These are phyloP conservation scores for Columba janthina DNA, from an alignment of 2,113 vertebrate genomes.

Conservation along the genomic window DNA sequence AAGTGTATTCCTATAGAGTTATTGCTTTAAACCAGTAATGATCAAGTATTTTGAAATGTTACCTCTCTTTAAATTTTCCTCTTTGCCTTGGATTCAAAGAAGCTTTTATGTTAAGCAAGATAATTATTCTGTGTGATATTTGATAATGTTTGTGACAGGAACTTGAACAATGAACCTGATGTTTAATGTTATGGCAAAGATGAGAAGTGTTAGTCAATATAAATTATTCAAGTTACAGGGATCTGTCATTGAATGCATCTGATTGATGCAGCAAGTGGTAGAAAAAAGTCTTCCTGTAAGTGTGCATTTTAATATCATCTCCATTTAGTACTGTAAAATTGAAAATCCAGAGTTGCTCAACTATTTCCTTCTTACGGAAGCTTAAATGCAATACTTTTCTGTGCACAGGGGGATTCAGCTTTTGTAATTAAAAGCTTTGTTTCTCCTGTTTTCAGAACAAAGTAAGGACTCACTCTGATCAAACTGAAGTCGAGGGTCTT, in stretches of 20 bases:
- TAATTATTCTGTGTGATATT: neutral
- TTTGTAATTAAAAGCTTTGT: neutral
- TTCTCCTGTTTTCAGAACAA: neutral
- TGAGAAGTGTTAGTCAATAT: neutral
- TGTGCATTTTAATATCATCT: neutral
- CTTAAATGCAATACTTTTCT: neutral
- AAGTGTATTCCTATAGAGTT: neutral
- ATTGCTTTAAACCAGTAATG: neutral
- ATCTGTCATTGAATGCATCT: neutral
- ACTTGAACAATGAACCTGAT: neutral
- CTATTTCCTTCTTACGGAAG: neutral
- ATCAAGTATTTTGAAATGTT: neutral
- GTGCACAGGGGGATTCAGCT: neutral
- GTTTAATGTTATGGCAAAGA: neutral
- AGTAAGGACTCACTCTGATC: neutral
- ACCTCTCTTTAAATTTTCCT: neutral
- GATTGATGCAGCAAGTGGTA: neutral
- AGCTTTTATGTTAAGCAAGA: neutral
- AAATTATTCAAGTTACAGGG: neutral
- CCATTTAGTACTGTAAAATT: neutral
- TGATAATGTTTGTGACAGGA: neutral
- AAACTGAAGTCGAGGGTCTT: neutral
- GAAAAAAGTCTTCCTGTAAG: neutral
- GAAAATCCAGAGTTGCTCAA: neutral
- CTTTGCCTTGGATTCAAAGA: neutral